Evolutionary conservation across 2,888 invertebrate species (phyloP).

Genomic region (Mythimna pallens): DNA sequence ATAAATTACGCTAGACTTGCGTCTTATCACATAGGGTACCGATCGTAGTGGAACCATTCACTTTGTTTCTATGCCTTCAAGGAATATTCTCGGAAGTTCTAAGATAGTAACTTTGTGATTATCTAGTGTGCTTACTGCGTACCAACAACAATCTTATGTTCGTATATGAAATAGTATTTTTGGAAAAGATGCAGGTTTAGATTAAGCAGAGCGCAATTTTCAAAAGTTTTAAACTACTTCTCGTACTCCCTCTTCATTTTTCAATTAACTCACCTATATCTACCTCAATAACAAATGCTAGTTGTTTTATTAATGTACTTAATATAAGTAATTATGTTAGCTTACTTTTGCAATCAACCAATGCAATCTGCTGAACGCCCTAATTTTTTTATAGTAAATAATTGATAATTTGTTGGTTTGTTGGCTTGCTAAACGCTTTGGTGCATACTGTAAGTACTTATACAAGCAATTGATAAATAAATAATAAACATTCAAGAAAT

Average conservation of each 20-base stretch:
- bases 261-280: background rate
- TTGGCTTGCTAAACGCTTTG: too few relatives aligned
- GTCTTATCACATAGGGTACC: conserved; percentile 6
- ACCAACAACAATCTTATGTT: background rate
- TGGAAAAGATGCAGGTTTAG: background rate
- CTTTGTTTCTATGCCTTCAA: background rate
- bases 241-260: background rate
- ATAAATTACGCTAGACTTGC: conserved; percentile 15
- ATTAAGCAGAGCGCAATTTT: too few relatives aligned
- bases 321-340: background rate
- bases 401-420: too few relatives aligned
- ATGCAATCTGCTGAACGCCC: too few relatives aligned
- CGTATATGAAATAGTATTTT: background rate
- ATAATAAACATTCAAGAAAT: background rate
- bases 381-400: too few relatives aligned
- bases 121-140: background rate
- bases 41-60: background rate
- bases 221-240: too few relatives aligned
- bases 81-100: conserved; percentile 4
- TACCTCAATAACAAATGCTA: too few relatives aligned
- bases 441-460: too few relatives aligned
- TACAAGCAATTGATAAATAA: too few relatives aligned
- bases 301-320: too few relatives aligned
- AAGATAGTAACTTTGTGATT: background rate
- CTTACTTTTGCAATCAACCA: background rate